These are phyloP conservation scores for Brienomyrus brachyistius DNA, from an alignment of 2,113 vertebrate genomes.

Conservation along the genomic window DNA sequence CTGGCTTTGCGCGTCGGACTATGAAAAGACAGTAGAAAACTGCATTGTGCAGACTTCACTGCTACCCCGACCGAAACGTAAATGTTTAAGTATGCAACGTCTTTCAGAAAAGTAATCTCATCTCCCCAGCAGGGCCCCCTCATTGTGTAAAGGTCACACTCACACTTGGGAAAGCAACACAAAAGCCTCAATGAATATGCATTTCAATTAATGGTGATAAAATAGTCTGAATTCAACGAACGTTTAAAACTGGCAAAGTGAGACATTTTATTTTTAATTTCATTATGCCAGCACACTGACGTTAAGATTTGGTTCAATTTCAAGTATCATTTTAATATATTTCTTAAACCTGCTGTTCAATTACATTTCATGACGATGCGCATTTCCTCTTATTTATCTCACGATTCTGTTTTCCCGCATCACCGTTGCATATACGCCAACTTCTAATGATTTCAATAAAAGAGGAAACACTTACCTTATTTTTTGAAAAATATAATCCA, in stretches of 20 bases:
- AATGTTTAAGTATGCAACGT: constrained; percentile 40
- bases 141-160: constrained; percentile 41
- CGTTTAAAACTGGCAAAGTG: neutral
- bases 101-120: constrained; percentile 22
- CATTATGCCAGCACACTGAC: neutral
- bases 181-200: constrained; percentile 46
- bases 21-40: neutral
- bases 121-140: constrained; percentile 26
- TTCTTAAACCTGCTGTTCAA: neutral
- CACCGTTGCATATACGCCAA: neutral
- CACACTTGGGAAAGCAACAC: constrained; percentile 36
- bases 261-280: neutral
- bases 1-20: neutral
- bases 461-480: constrained; percentile 12
- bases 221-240: constrained; percentile 18
- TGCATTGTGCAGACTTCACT: neutral
- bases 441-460: neutral
- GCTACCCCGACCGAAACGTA: constrained; percentile 7
- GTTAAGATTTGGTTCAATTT: neutral
- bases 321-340: neutral
- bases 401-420: neutral
- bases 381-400: neutral
- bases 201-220: constrained; percentile 37
- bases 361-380: neutral
- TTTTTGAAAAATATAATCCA: constrained; percentile 20